Conservation (phyloP, 2,888 invertebrate species). For the Callyntrura sp. region DNA sequence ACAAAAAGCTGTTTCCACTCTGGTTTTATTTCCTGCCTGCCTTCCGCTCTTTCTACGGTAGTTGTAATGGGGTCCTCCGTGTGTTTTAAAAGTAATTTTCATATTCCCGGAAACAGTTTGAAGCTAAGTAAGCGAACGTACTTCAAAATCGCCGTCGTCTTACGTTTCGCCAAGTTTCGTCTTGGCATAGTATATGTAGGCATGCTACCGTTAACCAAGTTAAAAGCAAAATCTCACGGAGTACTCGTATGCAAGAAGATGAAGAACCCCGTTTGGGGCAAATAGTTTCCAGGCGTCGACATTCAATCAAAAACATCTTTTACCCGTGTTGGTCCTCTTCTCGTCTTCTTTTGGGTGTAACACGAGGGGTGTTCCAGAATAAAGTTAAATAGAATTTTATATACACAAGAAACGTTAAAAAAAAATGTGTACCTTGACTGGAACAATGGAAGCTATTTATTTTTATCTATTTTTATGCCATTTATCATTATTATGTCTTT, state of each 20-base stretch:
- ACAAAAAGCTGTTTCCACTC: too few relatives aligned
- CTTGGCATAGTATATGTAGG: too few relatives aligned
- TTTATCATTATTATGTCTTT: background rate
- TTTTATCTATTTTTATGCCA: constrained; percentile 5
- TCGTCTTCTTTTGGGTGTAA: background rate
- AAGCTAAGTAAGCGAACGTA: background rate
- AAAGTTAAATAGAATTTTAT: background rate
- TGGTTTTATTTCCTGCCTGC: too few relatives aligned
- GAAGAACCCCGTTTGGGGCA: too few relatives aligned
- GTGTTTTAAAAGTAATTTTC: too few relatives aligned
- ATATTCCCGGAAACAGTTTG: background rate
- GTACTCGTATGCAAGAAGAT: too few relatives aligned
- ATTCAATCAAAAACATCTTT: constrained; percentile 1
- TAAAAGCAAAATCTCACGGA: too few relatives aligned
- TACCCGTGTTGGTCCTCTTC: background rate
- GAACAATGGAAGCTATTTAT: constrained; percentile 50
- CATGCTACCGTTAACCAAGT: too few relatives aligned
- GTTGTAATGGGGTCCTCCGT: too few relatives aligned
- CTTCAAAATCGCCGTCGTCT: too few relatives aligned
- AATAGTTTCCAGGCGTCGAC: background rate
- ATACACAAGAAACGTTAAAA: background rate
- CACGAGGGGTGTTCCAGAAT: background rate
- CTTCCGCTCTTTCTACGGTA: too few relatives aligned
- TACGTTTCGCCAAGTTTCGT: too few relatives aligned
- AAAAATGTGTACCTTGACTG: constrained; percentile 50